Conservation (phyloP, 2,888 invertebrate genomes). For the Pterobdella sp. region DNA sequence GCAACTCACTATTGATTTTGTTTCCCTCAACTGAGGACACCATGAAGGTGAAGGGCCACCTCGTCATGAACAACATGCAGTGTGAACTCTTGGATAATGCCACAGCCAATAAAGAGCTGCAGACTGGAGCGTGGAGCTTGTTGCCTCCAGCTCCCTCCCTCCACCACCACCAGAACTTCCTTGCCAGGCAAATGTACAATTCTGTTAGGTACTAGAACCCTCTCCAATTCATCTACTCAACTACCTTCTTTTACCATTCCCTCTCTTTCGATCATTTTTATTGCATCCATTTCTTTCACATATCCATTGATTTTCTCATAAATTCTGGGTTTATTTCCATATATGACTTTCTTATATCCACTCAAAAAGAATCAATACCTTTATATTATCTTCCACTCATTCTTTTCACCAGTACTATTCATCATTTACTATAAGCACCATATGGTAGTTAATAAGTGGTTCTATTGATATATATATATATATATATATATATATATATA, state of each 20-base stretch:
- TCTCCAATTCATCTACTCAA: not conserved
- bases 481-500: conserved; percentile 26
- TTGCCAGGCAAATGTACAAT: not conserved
- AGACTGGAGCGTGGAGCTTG: conserved; percentile 17
- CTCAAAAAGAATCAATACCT: too few species aligned
- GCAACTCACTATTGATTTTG: conserved; percentile 24
- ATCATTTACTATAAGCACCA: too few species aligned
- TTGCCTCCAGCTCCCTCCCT: not conserved
- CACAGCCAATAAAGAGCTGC: conserved; percentile 17
- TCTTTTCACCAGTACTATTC: too few species aligned
- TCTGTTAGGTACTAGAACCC: not conserved
- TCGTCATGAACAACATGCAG: conserved; percentile 17
- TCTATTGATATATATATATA: too few species aligned
- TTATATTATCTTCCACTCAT: too few species aligned
- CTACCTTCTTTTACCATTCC: not conserved
- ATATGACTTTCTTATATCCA: too few species aligned
- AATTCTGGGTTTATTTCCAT: too few species aligned
- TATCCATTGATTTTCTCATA: too few species aligned
- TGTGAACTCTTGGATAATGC: conserved; percentile 21
- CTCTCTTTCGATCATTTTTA: not conserved
- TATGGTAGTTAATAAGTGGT: not conserved
- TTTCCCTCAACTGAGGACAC: conserved; percentile 20
- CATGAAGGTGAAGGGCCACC: conserved; percentile 25
- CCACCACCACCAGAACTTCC: conserved; percentile 5
- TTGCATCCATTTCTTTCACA: not conserved